Evolutionary conservation across 2,888 invertebrate genomes (phyloP).

Genomic region (Stegana nigrithorax): DNA sequence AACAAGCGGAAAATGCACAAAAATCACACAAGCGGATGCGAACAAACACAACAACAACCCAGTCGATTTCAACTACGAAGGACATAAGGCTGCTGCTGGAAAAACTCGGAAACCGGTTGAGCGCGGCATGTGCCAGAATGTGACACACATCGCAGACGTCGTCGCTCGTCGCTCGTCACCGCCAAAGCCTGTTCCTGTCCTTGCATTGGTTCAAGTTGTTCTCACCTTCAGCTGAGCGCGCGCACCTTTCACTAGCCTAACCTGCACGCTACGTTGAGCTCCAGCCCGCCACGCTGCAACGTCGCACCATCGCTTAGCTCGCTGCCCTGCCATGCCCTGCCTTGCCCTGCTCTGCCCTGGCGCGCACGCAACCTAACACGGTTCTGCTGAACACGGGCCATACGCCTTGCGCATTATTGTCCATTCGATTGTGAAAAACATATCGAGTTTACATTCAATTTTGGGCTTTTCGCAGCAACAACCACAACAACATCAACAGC

Average conservation of each 20-base stretch:
- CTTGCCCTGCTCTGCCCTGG: background rate
- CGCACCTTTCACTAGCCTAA: background rate
- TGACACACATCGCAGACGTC: background rate
- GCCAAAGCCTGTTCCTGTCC: too few relatives aligned
- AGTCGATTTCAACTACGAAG: too few relatives aligned
- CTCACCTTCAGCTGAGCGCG: background rate
- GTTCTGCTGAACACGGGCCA: too few relatives aligned
- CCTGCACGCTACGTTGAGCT: background rate
- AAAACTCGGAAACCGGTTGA: constrained; percentile 1
- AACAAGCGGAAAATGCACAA: background rate
- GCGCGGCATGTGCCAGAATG: background rate
- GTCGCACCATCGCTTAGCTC: too few relatives aligned
- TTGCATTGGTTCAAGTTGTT: background rate
- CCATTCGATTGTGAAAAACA: constrained; percentile 43
- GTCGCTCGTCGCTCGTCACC: too few relatives aligned
- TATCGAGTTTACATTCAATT: constrained; percentile 40
- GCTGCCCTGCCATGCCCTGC: too few relatives aligned
- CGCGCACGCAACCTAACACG: background rate
- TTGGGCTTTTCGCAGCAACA: background rate
- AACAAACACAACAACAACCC: background rate
- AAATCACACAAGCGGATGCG: background rate
- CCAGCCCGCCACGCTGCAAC: too few relatives aligned
- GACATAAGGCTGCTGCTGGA: too few relatives aligned
- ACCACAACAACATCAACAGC: background rate
- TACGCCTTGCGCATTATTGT: constrained; percentile 33